Evolutionary conservation across 2,797 vertebrate genomes (phyloP), one percentile per base, ranked within the genome.

Genomic region (Mastacembelus armatus): DNA sequence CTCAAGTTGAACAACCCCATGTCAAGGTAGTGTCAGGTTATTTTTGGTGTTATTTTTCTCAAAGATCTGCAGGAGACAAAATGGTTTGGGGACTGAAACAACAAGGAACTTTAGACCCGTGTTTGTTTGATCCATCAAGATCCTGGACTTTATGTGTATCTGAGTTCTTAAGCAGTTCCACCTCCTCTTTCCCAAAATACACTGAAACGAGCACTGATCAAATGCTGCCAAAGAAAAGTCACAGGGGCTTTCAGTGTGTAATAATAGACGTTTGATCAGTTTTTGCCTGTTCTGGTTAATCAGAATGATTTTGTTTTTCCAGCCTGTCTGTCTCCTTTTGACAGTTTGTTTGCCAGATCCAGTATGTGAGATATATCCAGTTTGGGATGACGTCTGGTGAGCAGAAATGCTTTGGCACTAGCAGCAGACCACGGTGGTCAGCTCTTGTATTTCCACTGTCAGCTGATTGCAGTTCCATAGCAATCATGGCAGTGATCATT

Each of bases 181-280:
- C 39, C n/a, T 55, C 29, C 21, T 26, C 33, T 27, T 33, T 38
- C 18, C 18, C 51, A 58, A 35, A 45, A 51, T 10, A 66, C 49
- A 38, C 59, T 19, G 42, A 61, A 65, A 78, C 48, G 61, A 58
- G 67, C 42, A 61, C n/a, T 8, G 30, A 74, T 74, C 29, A 24
- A 50, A 47, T n/a, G 8, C 43, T 24, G 43, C 15, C 32, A 27
- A 1, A 19, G 36, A 36, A 14, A 15, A 44, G 4, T 52, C 48
- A 27, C 40, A 36, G 32, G 16, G 5, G 44, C 27, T 44, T 19
- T 50, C 6, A 14, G 15, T 12, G n/a, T 43, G 29, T 48, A 5
- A 43, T n/a, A 29, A 39, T 36, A 42, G 27, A 52, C 44, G 2
- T 38, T 45, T 36, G 50, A 57, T 44, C n/a, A 57, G 27, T 38